These are phyloP conservation scores for Engystomops pustulosus DNA, from an alignment of 2,113 vertebrate genomes.

Conservation along the genomic window DNA sequence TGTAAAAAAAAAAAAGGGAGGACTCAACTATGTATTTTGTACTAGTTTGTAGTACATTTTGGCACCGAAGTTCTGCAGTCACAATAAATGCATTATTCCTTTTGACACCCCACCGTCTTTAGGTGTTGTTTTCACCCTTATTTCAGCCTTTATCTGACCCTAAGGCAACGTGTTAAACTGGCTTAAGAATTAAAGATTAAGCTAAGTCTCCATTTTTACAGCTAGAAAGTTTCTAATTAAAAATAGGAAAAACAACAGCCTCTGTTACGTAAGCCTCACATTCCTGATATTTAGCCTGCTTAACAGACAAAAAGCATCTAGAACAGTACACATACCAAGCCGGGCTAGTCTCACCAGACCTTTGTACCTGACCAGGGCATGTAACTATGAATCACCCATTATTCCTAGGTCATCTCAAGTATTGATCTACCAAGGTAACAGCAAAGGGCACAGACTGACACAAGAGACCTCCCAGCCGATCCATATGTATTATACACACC, in stretches of 20 bases:
- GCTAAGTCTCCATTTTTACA: conserved; percentile 58
- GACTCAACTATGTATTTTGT: too few species aligned
- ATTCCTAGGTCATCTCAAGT: neutral
- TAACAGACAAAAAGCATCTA: conserved; percentile 61
- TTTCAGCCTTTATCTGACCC: neutral
- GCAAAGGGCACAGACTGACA: neutral
- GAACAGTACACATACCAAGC: conserved; percentile 59
- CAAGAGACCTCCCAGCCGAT: too few species aligned
- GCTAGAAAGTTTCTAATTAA: conserved; percentile 47
- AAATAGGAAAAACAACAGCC: conserved; percentile 64
- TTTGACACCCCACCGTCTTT: neutral
- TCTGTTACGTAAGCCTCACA: conserved; percentile 63
- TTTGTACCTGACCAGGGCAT: conserved; percentile 59
- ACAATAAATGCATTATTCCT: too few species aligned
- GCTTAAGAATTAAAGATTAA: conserved; percentile 61
- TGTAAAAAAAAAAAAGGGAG: too few species aligned
- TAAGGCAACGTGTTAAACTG: neutral
- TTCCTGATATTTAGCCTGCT: conserved; percentile 58
- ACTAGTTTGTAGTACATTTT: too few species aligned
- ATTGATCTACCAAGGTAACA: neutral
- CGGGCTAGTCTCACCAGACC: conserved; percentile 55
- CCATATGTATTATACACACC: too few species aligned
- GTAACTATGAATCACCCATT: conserved; percentile 51
- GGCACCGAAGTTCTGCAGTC: too few species aligned
- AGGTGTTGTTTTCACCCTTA: neutral